phyloP scores from a whole-genome alignment of 1,140 invertebrate genomes.

The Delia radicum region DNA sequence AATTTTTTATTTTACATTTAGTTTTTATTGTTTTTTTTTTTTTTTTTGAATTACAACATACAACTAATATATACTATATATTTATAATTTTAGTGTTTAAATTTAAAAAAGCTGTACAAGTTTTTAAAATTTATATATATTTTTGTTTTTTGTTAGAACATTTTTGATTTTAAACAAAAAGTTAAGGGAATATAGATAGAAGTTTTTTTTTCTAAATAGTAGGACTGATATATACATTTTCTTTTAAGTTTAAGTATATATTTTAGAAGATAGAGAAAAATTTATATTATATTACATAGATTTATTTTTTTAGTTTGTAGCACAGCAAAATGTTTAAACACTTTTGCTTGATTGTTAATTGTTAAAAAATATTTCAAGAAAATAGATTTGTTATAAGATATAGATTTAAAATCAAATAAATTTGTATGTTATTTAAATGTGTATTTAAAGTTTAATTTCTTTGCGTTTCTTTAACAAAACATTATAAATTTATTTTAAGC shows the following conservation, averaged over 20 bases:
- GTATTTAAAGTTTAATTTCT: neutral
- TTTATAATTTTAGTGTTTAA: conserved; percentile 7
- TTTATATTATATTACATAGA: neutral
- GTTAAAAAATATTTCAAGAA: too few species aligned
- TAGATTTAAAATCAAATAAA: neutral
- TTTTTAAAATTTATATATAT: neutral
- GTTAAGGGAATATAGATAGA: neutral
- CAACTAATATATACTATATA: neutral
- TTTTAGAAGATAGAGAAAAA: too few species aligned
- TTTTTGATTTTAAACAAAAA: neutral
- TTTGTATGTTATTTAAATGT: neutral
- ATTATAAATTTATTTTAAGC: neutral
- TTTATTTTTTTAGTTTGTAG: neutral
- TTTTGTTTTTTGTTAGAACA: too few species aligned
- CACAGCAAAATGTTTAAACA: neutral
- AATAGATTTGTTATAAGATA: too few species aligned
- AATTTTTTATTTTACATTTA: conserved; percentile 7
- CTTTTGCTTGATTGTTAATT: neutral
- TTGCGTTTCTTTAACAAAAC: neutral
- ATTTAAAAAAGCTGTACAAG: conserved; percentile 10
- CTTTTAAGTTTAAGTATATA: too few species aligned
- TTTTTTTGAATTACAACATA: conserved; percentile 19
- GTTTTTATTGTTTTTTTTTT: neutral
- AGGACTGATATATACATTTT: too few species aligned
- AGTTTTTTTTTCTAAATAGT: neutral